These are phyloP conservation scores for Stegodyphus dumicola DNA, from an alignment of 1,140 invertebrate species.

Conservation along the genomic window DNA sequence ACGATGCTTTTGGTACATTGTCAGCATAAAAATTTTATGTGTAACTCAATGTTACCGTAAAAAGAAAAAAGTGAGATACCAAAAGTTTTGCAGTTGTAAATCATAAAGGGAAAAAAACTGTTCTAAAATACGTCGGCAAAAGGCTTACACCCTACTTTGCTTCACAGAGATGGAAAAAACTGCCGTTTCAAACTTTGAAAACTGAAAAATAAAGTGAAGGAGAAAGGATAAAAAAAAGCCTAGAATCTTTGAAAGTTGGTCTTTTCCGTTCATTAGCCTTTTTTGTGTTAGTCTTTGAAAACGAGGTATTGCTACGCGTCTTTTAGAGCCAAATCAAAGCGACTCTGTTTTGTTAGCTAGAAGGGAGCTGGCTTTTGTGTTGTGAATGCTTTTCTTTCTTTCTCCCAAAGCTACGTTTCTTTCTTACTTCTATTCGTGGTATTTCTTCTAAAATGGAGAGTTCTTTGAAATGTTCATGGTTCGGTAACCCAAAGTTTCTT, in stretches of 20 bases:
- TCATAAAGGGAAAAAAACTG: no score
- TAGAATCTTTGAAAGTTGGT: constrained; percentile 11
- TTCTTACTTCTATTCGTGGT: background rate
- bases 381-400: background rate
- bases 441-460: constrained; percentile 7
- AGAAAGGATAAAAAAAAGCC: background rate
- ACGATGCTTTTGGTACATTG: no score
- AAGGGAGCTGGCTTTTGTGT: background rate
- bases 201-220: background rate
- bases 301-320: constrained; percentile 24
- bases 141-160: no score
- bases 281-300: constrained; percentile 31
- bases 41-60: no score
- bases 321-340: constrained; percentile 24
- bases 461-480: no score
- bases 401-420: constrained; percentile 6
- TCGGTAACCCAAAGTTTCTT: no score
- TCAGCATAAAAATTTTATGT: no score
- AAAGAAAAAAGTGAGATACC: no score
- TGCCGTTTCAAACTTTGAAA: constrained; percentile 1
- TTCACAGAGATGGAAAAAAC: background rate
- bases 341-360: background rate
- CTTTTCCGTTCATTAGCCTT: constrained; percentile 40
- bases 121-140: no score
- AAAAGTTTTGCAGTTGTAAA: no score